These are phyloP conservation scores for Cyrtodaria siliqua DNA, from an alignment of 2,888 invertebrate genomes.

Conservation along the genomic window DNA sequence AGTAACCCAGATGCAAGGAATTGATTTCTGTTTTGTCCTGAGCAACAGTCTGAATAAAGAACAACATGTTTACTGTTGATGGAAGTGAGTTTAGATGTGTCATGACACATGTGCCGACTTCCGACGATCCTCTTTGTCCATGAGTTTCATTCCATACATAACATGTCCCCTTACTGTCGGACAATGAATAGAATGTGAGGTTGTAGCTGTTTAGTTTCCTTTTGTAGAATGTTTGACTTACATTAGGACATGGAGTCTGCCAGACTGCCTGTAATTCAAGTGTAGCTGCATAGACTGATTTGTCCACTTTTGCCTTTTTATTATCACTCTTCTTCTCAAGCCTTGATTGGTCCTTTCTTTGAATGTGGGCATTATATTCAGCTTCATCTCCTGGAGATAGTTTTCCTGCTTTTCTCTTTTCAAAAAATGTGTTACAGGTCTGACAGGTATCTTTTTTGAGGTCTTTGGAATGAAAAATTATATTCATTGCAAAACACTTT, in stretches of 20 bases:
- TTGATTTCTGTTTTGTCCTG: constrained; percentile 45
- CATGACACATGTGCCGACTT: constrained; percentile 40
- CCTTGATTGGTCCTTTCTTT: constrained; percentile 38
- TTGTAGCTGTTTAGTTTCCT: constrained; percentile 49
- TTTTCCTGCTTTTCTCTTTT: constrained; percentile 21
- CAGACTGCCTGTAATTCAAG: constrained; percentile 53
- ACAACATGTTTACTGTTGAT: constrained; percentile 22
- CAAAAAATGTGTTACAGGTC: constrained; percentile 35
- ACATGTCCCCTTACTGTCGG: constrained; percentile 22
- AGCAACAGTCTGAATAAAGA: constrained; percentile 45
- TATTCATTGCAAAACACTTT: constrained; percentile 51
- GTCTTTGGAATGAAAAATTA: constrained; percentile 56
- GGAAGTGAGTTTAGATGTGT: constrained; percentile 26
- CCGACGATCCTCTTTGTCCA: constrained; percentile 37
- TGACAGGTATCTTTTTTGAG: constrained; percentile 58
- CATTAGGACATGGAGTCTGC: constrained; percentile 39
- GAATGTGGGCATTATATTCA: constrained; percentile 3
- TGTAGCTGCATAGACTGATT: constrained; percentile 1
- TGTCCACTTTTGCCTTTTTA: constrained; percentile 8
- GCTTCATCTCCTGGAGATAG: constrained; percentile 7
- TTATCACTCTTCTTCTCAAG: constrained; percentile 45
- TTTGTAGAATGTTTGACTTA: constrained; percentile 44
- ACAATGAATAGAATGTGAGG: constrained; percentile 39
- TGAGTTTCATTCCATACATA: constrained; percentile 41
- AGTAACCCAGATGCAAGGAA: constrained; percentile 36